Conservation (phyloP, 2,797 vertebrate species). For the Thamnophis elegans region DNA sequence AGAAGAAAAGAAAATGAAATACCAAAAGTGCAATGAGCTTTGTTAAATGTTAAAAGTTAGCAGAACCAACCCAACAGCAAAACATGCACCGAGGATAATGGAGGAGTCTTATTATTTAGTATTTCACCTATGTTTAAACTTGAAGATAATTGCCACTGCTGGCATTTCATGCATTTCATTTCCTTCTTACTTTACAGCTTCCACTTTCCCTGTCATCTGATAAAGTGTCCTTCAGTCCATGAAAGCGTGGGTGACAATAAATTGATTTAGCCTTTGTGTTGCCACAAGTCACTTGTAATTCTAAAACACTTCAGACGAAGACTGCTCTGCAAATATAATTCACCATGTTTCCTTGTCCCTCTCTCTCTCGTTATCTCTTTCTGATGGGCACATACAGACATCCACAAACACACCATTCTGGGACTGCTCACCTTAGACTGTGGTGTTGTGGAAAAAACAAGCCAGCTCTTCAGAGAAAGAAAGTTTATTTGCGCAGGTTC, state of each 20-base stretch:
- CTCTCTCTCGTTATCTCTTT: neutral
- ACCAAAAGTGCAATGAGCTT: neutral
- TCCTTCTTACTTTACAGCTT: neutral
- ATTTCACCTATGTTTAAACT: neutral
- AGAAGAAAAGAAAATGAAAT: neutral
- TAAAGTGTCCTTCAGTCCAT: neutral
- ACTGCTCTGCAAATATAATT: neutral
- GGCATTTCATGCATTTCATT: neutral
- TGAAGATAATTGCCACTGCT: neutral
- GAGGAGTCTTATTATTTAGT: neutral
- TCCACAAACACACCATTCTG: neutral
- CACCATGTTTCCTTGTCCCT: neutral
- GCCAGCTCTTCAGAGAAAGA: too few relatives aligned
- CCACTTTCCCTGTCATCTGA: neutral
- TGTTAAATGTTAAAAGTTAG: neutral
- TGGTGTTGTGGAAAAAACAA: too few relatives aligned
- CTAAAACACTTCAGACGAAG: neutral
- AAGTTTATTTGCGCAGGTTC: too few relatives aligned
- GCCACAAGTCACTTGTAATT: neutral
- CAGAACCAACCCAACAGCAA: neutral
- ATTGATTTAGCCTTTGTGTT: neutral
- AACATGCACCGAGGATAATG: neutral
- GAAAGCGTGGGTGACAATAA: neutral
- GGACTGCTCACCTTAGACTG: neutral
- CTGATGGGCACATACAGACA: neutral